phyloP scores from a whole-genome alignment of 2,113 vertebrate genomes.

The Eulemur rufifrons region DNA sequence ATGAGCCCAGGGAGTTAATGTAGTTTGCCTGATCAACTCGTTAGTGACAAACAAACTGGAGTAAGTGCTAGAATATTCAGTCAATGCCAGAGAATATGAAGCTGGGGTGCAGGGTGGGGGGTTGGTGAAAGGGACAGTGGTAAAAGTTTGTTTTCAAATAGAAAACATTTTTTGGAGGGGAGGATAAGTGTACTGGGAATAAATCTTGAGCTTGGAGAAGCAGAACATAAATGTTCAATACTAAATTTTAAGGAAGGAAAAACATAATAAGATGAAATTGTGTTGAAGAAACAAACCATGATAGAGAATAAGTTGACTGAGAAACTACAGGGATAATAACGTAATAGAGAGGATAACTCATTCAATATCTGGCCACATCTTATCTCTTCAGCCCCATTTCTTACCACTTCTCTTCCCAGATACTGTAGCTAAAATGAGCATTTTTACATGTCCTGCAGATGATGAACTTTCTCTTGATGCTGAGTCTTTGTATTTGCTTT shows the following conservation, averaged over 20 bases:
- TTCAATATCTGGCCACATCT: not conserved
- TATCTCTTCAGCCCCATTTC: not conserved
- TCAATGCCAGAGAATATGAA: not conserved
- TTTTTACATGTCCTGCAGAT: not conserved
- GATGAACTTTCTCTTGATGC: not conserved
- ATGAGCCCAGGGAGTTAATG: not conserved
- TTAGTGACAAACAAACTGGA: not conserved
- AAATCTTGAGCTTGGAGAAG: conserved; percentile 17
- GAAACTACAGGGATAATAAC: not conserved
- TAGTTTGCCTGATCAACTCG: not conserved
- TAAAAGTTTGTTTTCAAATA: not conserved
- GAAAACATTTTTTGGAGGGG: not conserved
- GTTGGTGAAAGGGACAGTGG: not conserved
- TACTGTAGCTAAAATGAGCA: not conserved
- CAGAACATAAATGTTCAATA: not conserved
- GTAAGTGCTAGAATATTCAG: not conserved
- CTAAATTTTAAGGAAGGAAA: not conserved
- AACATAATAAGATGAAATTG: not conserved
- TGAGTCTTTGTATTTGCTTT: not conserved
- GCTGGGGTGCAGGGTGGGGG: fast-evolving
- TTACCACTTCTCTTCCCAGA: not conserved
- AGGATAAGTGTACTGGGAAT: not conserved
- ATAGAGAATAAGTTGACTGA: not conserved
- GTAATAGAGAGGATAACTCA: not conserved
- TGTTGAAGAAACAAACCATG: not conserved